Conservation (phyloP, 2,888 invertebrate species). For the Lochmaea crataegi region DNA sequence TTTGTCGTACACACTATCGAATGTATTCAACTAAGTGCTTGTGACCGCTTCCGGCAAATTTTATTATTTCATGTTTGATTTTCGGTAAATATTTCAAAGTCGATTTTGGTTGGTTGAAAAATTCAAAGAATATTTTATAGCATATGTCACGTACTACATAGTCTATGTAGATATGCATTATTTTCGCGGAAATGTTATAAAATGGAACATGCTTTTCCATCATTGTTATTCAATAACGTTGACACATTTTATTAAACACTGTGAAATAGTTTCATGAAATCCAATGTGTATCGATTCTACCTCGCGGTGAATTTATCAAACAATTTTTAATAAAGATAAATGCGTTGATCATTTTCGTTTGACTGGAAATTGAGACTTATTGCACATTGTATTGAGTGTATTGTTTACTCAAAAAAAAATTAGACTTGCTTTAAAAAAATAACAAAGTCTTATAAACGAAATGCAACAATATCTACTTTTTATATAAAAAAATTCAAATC, state of each 20-base stretch:
- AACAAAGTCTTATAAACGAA: too few relatives aligned
- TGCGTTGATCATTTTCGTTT: too few relatives aligned
- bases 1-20: background rate
- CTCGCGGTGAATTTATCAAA: background rate
- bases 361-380: too few relatives aligned
- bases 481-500: too few relatives aligned
- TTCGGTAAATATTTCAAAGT: background rate
- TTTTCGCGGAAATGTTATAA: background rate
- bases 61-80: too few relatives aligned
- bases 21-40: too few relatives aligned
- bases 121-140: background rate
- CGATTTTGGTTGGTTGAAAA: background rate
- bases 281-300: background rate
- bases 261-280: background rate
- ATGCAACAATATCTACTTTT: too few relatives aligned
- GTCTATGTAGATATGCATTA: background rate
- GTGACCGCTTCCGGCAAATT: too few relatives aligned
- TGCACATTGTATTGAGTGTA: too few relatives aligned
- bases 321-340: too few relatives aligned
- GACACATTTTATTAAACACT: background rate
- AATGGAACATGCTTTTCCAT: background rate
- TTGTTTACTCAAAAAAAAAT: too few relatives aligned
- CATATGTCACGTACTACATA: background rate
- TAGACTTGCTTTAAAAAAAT: too few relatives aligned
- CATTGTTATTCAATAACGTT: constrained; percentile 2